Conservation (phyloP, 1,140 invertebrate genomes). For the Tetranychus urticae region DNA sequence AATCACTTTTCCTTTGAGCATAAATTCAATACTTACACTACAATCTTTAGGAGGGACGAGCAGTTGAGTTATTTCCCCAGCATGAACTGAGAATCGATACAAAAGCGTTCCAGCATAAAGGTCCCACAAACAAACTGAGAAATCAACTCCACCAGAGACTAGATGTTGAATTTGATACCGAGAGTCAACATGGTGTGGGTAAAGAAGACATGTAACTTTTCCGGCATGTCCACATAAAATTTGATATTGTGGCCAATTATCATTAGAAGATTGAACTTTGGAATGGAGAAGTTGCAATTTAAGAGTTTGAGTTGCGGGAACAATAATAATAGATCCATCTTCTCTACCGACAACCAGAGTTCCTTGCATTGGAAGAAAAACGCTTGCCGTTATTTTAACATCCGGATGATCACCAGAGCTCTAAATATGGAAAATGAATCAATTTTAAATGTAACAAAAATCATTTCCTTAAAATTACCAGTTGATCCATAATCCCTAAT, state of each 20-base stretch:
- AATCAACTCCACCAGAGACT: conserved; percentile 87
- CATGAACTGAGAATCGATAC: conserved; percentile 89
- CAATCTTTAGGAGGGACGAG: conserved; percentile 75
- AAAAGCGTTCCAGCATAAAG: conserved; percentile 64
- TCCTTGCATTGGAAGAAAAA: conserved; percentile 77
- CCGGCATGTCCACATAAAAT: conserved; percentile 71
- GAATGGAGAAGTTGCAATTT: conserved; percentile 55
- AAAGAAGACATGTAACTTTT: conserved; percentile 77
- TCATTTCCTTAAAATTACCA: conserved; percentile 18
- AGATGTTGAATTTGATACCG: conserved; percentile 76
- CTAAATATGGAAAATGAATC: not conserved
- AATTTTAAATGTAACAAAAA: conserved; percentile 23
- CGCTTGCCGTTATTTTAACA: conserved; percentile 55
- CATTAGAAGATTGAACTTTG: conserved; percentile 62
- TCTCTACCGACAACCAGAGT: conserved; percentile 76
- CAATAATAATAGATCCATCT: conserved; percentile 89
- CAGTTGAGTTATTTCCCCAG: conserved; percentile 54
- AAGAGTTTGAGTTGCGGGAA: conserved; percentile 81
- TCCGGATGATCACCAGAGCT: not conserved
- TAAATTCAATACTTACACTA: conserved; percentile 33
- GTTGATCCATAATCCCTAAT: conserved; percentile 66
- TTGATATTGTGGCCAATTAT: conserved; percentile 72
- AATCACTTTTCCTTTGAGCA: too few species aligned
- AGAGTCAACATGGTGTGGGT: conserved; percentile 72
- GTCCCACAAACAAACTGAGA: conserved; percentile 93